Evolutionary conservation across 2,888 invertebrate genomes (phyloP), one percentile per base, ranked within the genome.

Genomic region (Acronicta alni): DNA sequence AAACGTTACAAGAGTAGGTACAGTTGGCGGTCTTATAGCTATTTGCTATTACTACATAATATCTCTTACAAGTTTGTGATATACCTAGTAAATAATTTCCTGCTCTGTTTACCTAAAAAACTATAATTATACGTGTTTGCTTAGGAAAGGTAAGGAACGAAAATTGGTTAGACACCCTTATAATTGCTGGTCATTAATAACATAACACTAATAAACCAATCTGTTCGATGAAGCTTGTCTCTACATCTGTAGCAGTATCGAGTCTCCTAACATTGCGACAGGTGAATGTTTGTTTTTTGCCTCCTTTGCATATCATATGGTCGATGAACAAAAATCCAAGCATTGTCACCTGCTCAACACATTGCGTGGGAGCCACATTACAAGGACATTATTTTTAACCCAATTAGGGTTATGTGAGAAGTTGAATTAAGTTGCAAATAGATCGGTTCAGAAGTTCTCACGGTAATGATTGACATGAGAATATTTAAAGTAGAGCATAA

Each of bases 271-370:
- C 85, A 80, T 63, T 67, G 53, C 63, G 81, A 85, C 93, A 93
- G 90, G 90, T 92, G 92, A 73, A 79, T 71, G 67, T 68, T 60
- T 67, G 64, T 67, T 88, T 88, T 88, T 87, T 85, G 65, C 75
- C 67, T 66, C 61, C 75, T 82, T 81, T 81, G 75, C 77, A 78
- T 86, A 88, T 89, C 91, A 89, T 89, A 86, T 92, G 92, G 86
- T 74, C 74, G 78, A 75, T 75, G 80, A 79, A 77, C 77, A 77
- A 81, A 82, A 83, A 77, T 68, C 75, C 74, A 66, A 72, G 71
- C 77, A 79, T 72, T 84, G 82, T 85, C 88, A 89, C 85, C 89
- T 89, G 89, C 52, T 57, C 45, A 72, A 73, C 82, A 81, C 70
- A 79, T 80, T 81, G 77, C 78, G 64, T 76, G 78, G 41, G 73